These are phyloP conservation scores for Ceramica pisi DNA, from an alignment of 2,888 invertebrate species.

Conservation along the genomic window DNA sequence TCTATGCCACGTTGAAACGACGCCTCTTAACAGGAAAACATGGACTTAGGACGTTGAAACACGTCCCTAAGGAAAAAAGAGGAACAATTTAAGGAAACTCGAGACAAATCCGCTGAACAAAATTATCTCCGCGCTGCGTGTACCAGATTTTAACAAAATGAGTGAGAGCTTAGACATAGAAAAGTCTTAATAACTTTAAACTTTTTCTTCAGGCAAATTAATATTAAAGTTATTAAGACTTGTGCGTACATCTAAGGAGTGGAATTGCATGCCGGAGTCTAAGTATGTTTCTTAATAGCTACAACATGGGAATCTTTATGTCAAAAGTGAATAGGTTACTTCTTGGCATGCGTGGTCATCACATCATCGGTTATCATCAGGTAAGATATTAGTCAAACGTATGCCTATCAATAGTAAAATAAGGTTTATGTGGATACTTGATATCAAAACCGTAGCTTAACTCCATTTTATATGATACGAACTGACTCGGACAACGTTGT, in stretches of 20 bases:
- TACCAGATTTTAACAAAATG: conserved; percentile 38
- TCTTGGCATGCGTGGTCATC: no score
- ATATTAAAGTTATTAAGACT: no score
- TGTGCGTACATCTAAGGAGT: no score
- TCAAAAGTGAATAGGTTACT: no score
- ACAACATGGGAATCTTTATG: no score
- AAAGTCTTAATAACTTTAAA: conserved; percentile 7
- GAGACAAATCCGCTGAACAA: conserved; percentile 31
- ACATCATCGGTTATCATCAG: no score
- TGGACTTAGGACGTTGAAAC: conserved; percentile 55
- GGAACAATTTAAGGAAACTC: conserved; percentile 42
- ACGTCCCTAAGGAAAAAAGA: conserved; percentile 53
- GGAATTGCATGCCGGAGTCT: no score
- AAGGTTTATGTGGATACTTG: no score
- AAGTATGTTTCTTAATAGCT: no score
- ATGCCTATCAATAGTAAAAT: no score
- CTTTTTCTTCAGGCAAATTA: background rate
- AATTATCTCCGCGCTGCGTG: conserved; percentile 47
- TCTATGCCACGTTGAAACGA: conserved; percentile 43
- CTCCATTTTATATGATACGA: conserved; percentile 13
- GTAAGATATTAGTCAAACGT: no score
- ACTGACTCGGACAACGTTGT: no score
- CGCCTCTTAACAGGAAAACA: conserved; percentile 55
- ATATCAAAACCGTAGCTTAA: background rate
- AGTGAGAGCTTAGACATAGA: conserved; percentile 7